A percentile compares a stretch with the other conserved stretches of the same genome.
These are phyloP conservation scores for Rhopalosiphum maidis DNA, from an alignment of 1,140 invertebrate species.

Conservation along the genomic window DNA sequence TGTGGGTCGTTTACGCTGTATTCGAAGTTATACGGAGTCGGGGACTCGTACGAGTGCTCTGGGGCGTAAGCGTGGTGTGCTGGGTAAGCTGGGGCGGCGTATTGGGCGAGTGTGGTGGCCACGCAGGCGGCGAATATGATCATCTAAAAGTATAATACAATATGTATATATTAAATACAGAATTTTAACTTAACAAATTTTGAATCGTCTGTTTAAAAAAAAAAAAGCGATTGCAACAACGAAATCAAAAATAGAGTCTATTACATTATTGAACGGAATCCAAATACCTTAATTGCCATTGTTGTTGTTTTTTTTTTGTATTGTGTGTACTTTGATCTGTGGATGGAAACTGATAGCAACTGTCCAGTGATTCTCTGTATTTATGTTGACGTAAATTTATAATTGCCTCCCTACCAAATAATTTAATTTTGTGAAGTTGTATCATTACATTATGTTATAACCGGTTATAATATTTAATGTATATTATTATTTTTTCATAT, in stretches of 20 bases:
- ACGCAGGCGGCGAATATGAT: constrained; percentile 60
- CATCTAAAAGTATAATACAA: constrained; percentile 57
- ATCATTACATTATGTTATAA: neutral
- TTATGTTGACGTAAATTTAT: neutral
- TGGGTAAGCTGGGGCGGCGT: constrained; percentile 52
- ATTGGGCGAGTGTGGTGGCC: constrained; percentile 47
- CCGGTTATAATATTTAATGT: neutral
- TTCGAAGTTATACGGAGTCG: constrained; percentile 65
- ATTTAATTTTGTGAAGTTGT: neutral
- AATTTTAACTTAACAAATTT: too few relatives aligned
- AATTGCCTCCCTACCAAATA: neutral
- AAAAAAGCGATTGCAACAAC: too few relatives aligned
- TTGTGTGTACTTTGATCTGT: neutral
- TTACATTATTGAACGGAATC: neutral
- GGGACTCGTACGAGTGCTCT: constrained; percentile 58
- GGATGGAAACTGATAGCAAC: neutral
- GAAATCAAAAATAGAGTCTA: neutral
- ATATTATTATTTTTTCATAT: neutral
- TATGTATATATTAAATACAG: too few relatives aligned
- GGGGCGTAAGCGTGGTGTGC: constrained; percentile 61
- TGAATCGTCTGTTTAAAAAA: too few relatives aligned
- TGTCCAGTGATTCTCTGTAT: neutral
- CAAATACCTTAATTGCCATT: neutral
- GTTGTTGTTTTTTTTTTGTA: neutral
- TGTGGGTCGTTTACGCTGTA: constrained; percentile 66